Conservation (phyloP, 1,140 invertebrate genomes). For the Bicyclus anynana region DNA sequence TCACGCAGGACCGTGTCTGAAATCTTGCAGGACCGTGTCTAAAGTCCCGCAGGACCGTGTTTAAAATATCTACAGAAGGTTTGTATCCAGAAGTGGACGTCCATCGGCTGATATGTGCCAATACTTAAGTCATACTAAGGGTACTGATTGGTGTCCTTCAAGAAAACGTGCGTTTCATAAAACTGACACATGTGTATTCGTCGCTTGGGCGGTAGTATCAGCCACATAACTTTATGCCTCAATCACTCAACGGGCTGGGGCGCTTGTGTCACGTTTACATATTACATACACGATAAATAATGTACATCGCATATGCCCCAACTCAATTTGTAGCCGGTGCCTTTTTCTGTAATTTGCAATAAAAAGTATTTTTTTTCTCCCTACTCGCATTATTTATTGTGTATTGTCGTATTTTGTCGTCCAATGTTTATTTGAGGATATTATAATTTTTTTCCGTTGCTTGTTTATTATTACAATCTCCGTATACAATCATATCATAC, state of each 20-base stretch:
- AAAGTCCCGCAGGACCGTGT: too few relatives aligned
- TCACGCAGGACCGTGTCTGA: too few relatives aligned
- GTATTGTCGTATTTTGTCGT: conserved; percentile 16
- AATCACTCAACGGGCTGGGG: conserved; percentile 16
- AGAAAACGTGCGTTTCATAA: background rate
- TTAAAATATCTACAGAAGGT: too few relatives aligned
- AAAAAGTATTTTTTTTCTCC: conserved; percentile 22
- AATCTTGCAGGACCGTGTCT: too few relatives aligned
- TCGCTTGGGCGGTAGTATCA: background rate
- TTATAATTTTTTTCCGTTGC: background rate
- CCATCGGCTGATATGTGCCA: too few relatives aligned
- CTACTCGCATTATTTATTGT: conserved; percentile 4
- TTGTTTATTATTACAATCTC: too few relatives aligned
- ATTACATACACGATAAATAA: conserved; percentile 29
- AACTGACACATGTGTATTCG: background rate
- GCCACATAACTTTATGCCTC: background rate
- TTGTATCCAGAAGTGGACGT: too few relatives aligned
- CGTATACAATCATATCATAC: too few relatives aligned
- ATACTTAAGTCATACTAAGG: too few relatives aligned
- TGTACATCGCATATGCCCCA: conserved; percentile 21
- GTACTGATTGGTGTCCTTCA: too few relatives aligned
- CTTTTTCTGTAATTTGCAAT: conserved; percentile 33
- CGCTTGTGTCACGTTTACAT: conserved; percentile 9
- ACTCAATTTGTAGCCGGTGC: conserved; percentile 23
- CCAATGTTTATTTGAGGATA: background rate